These are phyloP conservation scores for Philopotamus ludificatus DNA, from an alignment of 1,140 invertebrate genomes.

Conservation along the genomic window DNA sequence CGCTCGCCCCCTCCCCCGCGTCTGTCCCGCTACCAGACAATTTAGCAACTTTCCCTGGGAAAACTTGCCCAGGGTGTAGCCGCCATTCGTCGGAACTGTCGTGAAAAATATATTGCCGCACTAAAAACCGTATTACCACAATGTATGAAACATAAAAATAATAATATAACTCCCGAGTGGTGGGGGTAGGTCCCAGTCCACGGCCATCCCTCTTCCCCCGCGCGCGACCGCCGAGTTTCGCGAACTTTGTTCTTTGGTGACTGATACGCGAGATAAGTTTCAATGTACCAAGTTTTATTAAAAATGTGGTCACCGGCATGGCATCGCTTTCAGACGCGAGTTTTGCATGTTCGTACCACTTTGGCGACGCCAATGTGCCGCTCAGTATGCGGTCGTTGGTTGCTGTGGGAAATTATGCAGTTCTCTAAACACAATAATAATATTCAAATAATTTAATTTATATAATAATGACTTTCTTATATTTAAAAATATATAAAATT, in stretches of 20 bases:
- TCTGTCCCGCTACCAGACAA: constrained; percentile 10
- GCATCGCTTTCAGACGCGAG: no score
- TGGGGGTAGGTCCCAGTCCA: constrained; percentile 1
- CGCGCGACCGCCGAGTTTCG: background rate
- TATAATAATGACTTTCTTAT: no score
- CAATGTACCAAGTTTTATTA: background rate
- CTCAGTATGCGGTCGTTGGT: no score
- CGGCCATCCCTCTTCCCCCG: no score
- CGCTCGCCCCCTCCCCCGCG: background rate
- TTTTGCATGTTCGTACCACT: no score
- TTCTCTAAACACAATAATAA: no score
- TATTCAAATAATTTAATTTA: no score
- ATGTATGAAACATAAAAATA: constrained; percentile 35
- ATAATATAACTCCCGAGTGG: constrained; percentile 29
- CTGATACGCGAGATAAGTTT: constrained; percentile 8
- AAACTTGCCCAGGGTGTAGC: background rate
- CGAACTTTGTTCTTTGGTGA: constrained; percentile 23
- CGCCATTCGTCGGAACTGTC: constrained; percentile 13
- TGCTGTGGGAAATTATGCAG: no score
- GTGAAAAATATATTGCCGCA: constrained; percentile 29
- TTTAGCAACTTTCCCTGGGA: constrained; percentile 11
- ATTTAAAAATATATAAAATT: no score
- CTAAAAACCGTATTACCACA: constrained; percentile 32
- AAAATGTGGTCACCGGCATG: background rate
- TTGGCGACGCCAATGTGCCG: no score